Conservation (phyloP, 2,888 invertebrate species). For the Nephrotoma flavescens region DNA sequence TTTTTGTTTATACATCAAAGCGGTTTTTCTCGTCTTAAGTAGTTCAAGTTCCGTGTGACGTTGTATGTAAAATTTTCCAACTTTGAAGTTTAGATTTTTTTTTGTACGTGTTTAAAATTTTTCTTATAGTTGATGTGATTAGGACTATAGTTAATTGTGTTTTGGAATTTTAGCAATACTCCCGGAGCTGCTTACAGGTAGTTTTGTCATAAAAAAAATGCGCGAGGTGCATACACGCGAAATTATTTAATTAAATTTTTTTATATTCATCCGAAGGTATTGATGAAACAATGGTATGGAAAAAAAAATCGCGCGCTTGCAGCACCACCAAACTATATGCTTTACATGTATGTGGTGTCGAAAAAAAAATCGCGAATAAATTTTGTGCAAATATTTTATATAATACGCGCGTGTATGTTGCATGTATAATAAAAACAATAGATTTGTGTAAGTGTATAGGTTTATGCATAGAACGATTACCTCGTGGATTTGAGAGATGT, state of each 20-base stretch:
- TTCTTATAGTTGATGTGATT: neutral
- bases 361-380: neutral
- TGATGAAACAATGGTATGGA: neutral
- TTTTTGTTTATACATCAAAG: neutral
- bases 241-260: neutral
- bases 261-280: neutral
- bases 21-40: neutral
- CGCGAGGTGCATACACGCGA: neutral
- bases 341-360: neutral
- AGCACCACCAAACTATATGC: neutral
- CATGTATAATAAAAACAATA: neutral
- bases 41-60: neutral
- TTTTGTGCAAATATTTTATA: neutral
- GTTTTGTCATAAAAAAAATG: neutral
- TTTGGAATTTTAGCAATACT: neutral
- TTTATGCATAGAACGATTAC: neutral
- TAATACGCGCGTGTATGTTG: neutral
- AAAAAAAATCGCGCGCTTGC: neutral
- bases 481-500: neutral
- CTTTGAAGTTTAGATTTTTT: neutral
- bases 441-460: neutral
- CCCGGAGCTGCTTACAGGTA: neutral
- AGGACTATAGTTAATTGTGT: neutral
- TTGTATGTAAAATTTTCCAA: neutral
- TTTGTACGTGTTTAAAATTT: neutral